Conservation (phyloP, 2,888 invertebrate species). For the Lepidochitona cinerea region DNA sequence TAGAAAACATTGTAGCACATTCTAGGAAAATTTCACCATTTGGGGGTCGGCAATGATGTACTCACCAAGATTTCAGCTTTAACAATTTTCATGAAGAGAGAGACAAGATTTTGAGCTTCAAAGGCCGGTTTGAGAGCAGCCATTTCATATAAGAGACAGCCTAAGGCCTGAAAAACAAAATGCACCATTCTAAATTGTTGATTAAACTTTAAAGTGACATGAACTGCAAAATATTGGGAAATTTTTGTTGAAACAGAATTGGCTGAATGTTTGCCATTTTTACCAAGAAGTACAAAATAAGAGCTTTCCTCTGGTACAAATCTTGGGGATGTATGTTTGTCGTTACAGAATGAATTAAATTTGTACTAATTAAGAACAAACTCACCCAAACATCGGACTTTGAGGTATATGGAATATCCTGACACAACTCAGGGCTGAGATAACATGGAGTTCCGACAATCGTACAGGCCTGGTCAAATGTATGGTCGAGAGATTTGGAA, state of each 20-base stretch:
- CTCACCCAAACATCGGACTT: conserved; percentile 69
- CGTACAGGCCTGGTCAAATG: conserved; percentile 65
- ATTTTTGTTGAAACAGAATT: too few relatives aligned
- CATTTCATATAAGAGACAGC: conserved; percentile 67
- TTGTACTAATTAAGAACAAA: neutral
- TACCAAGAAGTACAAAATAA: too few relatives aligned
- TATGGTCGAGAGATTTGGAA: conserved; percentile 64
- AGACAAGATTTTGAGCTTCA: conserved; percentile 65
- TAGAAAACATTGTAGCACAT: too few relatives aligned
- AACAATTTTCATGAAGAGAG: conserved; percentile 66
- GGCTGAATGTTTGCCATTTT: too few relatives aligned
- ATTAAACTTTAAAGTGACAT: too few relatives aligned
- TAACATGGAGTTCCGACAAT: conserved; percentile 68
- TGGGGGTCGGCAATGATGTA: too few relatives aligned
- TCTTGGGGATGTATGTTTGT: too few relatives aligned
- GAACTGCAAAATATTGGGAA: too few relatives aligned
- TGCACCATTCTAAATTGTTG: too few relatives aligned
- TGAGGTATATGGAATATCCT: conserved; percentile 68
- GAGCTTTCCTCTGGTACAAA: too few relatives aligned
- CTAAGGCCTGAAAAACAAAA: conserved; percentile 63
- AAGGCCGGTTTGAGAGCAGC: conserved; percentile 63
- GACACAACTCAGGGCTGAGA: conserved; percentile 68
- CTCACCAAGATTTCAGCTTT: conserved; percentile 62
- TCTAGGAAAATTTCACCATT: too few relatives aligned
- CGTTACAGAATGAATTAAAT: too few relatives aligned